These are phyloP conservation scores for Centropus bengalensis DNA, from an alignment of 2,113 vertebrate species.

Conservation along the genomic window DNA sequence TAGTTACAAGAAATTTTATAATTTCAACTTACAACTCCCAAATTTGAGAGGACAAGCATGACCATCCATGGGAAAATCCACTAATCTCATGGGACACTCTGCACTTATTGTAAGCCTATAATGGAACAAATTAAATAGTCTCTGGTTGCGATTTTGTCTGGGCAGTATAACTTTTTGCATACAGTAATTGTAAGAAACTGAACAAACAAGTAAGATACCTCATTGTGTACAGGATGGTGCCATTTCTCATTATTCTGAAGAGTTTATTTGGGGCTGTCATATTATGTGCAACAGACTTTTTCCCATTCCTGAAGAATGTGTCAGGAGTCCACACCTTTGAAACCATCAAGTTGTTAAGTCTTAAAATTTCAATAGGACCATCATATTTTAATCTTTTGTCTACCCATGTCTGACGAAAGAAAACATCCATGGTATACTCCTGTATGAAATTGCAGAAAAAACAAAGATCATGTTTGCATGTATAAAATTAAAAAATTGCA, in stretches of 20 bases:
- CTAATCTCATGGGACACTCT: conserved; percentile 97
- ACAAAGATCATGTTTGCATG: conserved; percentile 7
- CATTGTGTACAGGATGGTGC: conserved; percentile 99
- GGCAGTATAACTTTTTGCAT: conserved; percentile 54
- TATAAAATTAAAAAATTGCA: background rate
- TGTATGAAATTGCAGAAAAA: conserved; percentile 68
- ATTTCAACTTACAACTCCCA: conserved; percentile 94
- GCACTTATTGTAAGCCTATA: conserved; percentile 95
- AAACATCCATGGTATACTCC: conserved; percentile 99
- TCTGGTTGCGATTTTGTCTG: conserved; percentile 57
- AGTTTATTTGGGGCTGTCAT: conserved; percentile 98
- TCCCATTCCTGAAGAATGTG: conserved; percentile 98
- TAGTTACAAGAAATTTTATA: conserved; percentile 67
- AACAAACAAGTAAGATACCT: conserved; percentile 79
- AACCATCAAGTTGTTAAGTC: conserved; percentile 98
- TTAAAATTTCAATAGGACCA: conserved; percentile 94
- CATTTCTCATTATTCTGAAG: conserved; percentile 99
- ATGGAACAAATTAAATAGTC: conserved; percentile 71
- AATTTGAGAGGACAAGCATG: conserved; percentile 98
- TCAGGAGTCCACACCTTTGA: conserved; percentile 99
- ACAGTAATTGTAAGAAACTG: conserved; percentile 15
- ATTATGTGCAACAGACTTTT: conserved; percentile 96
- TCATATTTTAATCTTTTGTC: conserved; percentile 93
- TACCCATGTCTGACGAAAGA: conserved; percentile 98
- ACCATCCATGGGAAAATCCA: conserved; percentile 99